A percentile compares a stretch with the other conserved stretches of the same genome.
phyloP scores from a whole-genome alignment of 2,888 invertebrate species.

The Eumacrocentrus americanus region DNA sequence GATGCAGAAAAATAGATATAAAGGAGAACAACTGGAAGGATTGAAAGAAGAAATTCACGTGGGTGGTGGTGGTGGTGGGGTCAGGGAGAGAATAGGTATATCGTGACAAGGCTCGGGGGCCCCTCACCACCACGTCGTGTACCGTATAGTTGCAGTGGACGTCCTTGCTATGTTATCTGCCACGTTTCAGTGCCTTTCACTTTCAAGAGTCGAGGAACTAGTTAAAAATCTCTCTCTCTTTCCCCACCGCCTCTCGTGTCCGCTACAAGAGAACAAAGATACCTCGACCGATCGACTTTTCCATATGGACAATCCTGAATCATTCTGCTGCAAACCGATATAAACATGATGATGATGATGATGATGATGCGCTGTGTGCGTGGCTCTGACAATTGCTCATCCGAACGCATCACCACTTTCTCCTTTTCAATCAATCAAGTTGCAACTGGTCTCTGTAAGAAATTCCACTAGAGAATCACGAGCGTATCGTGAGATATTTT shows the following conservation, averaged over 20 bases:
- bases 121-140: slow-evolving; percentile 52
- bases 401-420: slow-evolving; percentile 28
- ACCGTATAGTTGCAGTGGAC: slow-evolving; percentile 52
- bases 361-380: too few relatives aligned
- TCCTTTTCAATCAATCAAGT: slow-evolving; percentile 29
- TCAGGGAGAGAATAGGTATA: slow-evolving; percentile 31
- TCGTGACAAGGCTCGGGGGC: slow-evolving; percentile 52
- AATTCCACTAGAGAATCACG: slow-evolving; percentile 11
- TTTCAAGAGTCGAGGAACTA: slow-evolving; percentile 57
- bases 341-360: too few relatives aligned
- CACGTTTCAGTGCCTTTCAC: slow-evolving; percentile 58
- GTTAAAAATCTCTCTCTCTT: slow-evolving; percentile 33
- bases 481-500: background rate
- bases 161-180: slow-evolving; percentile 61
- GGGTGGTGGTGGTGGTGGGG: slow-evolving; percentile 25
- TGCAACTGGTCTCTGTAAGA: slow-evolving; percentile 37
- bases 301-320: background rate
- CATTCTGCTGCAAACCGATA: too few relatives aligned
- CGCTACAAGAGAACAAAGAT: slow-evolving; percentile 37
- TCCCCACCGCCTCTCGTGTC: slow-evolving; percentile 18
- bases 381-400: background rate
- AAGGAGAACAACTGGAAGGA: slow-evolving; percentile 1
- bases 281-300: slow-evolving; percentile 2
- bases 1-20: too few relatives aligned
- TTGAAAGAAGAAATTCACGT: slow-evolving; percentile 14